These are phyloP conservation scores for Sycobia sp. DNA, from an alignment of 1,140 invertebrate genomes.

Conservation along the genomic window DNA sequence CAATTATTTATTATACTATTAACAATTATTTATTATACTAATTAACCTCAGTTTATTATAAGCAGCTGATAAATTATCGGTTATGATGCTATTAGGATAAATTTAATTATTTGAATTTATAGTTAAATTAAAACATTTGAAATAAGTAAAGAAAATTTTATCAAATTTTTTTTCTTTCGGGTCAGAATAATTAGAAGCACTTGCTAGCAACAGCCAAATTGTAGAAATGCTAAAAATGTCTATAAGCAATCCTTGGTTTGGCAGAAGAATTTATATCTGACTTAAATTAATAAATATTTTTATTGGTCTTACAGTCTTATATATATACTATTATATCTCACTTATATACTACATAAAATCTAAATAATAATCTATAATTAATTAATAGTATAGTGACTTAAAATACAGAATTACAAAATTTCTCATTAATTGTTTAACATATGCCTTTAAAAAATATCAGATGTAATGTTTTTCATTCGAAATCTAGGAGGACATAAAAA, in stretches of 20 bases:
- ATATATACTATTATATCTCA: background rate
- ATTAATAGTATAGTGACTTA: too few relatives aligned
- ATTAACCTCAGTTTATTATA: conserved; percentile 23
- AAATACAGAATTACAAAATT: too few relatives aligned
- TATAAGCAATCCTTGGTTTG: conserved; percentile 4
- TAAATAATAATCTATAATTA: too few relatives aligned
- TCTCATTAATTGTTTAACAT: too few relatives aligned
- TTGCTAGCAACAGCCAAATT: conserved; percentile 14
- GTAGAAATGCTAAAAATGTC: background rate
- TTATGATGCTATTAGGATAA: conserved; percentile 2
- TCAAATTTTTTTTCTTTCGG: conserved; percentile 15
- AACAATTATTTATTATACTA: conserved; percentile 9
- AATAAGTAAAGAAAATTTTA: conserved; percentile 4
- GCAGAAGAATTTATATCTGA: conserved; percentile 5
- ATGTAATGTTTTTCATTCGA: too few relatives aligned
- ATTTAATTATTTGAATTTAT: conserved; percentile 6
- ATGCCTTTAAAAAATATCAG: too few relatives aligned
- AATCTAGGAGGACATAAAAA: too few relatives aligned
- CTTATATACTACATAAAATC: too few relatives aligned
- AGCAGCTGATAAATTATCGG: conserved; percentile 24
- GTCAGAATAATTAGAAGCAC: conserved; percentile 9
- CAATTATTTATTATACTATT: conserved; percentile 31
- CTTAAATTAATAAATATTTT: conserved; percentile 3
- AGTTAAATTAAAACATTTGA: background rate
- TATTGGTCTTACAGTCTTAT: too few relatives aligned